Conservation (phyloP, 2,888 invertebrate genomes). For the Zootermopsis nevadensis region DNA sequence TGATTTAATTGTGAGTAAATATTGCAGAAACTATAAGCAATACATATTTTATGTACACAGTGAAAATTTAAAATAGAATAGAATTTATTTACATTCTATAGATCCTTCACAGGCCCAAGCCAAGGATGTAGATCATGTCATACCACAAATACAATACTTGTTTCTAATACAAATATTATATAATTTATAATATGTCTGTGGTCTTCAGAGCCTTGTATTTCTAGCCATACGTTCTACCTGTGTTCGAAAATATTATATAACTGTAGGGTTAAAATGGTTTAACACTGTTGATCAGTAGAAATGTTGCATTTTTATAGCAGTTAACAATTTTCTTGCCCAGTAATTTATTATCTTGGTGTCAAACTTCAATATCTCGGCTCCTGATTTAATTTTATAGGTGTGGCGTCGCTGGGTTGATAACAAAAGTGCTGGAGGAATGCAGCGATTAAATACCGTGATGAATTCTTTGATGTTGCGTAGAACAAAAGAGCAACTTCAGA, state of each 20-base stretch:
- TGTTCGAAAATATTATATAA: background rate
- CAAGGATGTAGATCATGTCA: too few species aligned
- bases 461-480: conserved; percentile 87
- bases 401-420: conserved; percentile 96
- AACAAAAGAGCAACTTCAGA: conserved; percentile 84
- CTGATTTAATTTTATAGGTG: conserved; percentile 64
- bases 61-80: too few species aligned
- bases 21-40: background rate
- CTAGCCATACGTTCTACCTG: too few species aligned
- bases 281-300: background rate
- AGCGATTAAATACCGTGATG: conserved; percentile 85
- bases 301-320: too few species aligned
- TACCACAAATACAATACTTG: too few species aligned
- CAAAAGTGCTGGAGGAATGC: conserved; percentile 77
- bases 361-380: background rate
- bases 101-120: too few species aligned
- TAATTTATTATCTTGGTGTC: background rate
- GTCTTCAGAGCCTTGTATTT: background rate
- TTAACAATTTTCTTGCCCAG: too few species aligned
- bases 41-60: background rate
- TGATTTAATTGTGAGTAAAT: conserved; percentile 71
- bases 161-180: too few species aligned
- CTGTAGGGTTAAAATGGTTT: background rate
- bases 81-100: too few species aligned
- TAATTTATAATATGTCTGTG: background rate